Evolutionary conservation across 2,888 invertebrate species (phyloP).

Genomic region (Capitulum mitella): DNA sequence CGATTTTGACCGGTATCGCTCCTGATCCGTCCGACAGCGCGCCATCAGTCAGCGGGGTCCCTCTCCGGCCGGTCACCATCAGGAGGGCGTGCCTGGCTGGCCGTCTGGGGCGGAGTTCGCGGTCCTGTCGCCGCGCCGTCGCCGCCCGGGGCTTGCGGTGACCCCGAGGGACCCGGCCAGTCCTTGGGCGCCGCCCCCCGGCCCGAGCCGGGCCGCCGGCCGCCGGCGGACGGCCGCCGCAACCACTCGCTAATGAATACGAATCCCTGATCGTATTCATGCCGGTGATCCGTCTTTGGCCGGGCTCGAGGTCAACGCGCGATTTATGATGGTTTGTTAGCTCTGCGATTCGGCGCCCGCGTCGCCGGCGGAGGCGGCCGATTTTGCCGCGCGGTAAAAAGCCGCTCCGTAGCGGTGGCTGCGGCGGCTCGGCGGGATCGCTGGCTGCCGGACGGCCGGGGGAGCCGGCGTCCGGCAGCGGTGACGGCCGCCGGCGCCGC

Average conservation of each 20-base stretch:
- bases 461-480: not conserved
- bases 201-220: not conserved
- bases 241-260: not conserved
- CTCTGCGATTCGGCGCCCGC: not conserved
- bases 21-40: too few relatives aligned
- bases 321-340: slow-evolving; percentile 17
- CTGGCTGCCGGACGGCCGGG: too few relatives aligned
- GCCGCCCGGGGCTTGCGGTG: too few relatives aligned
- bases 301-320: not conserved
- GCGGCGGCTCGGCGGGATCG: too few relatives aligned
- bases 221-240: not conserved
- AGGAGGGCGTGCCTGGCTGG: too few relatives aligned
- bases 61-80: too few relatives aligned
- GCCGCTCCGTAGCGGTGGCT: not conserved
- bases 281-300: not conserved
- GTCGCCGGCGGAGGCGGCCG: not conserved
- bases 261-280: not conserved
- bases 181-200: too few relatives aligned
- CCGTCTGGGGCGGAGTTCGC: too few relatives aligned
- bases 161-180: too few relatives aligned
- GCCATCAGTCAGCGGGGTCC: too few relatives aligned
- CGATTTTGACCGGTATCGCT: too few relatives aligned
- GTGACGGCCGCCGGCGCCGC: not conserved
- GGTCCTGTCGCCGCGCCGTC: too few relatives aligned
- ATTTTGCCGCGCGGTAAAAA: not conserved